These are phyloP conservation scores for Blennius ocellaris DNA, from an alignment of 2,113 vertebrate species.

Conservation along the genomic window DNA sequence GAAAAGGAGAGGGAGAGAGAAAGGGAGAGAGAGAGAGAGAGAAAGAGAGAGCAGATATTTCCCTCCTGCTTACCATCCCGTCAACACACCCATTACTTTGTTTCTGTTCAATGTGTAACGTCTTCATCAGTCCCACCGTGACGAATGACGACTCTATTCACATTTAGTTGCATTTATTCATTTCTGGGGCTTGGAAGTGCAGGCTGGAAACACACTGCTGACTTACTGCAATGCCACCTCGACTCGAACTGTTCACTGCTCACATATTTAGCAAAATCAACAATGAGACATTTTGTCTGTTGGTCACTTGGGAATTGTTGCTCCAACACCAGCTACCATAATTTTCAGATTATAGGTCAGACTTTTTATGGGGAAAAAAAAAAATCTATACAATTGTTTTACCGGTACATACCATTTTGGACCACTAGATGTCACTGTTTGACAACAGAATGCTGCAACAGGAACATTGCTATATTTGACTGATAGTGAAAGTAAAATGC, in stretches of 20 bases:
- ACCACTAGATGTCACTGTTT: too few species aligned
- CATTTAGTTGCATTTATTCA: background rate
- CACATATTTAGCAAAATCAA: background rate
- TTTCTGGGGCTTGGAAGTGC: background rate
- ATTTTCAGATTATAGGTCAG: too few species aligned
- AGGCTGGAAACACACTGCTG: background rate
- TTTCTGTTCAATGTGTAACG: slow-evolving; percentile 5
- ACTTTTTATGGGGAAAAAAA: too few species aligned
- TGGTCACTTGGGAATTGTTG: background rate
- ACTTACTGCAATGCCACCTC: background rate
- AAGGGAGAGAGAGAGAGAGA: background rate
- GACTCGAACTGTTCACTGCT: background rate
- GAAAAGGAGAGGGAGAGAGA: background rate
- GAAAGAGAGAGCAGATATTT: slow-evolving; percentile 2
- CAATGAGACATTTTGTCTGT: background rate
- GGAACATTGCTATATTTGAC: too few species aligned
- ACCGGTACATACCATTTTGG: too few species aligned
- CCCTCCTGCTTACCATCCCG: slow-evolving; percentile 25
- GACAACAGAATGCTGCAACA: too few species aligned
- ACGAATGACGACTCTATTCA: background rate
- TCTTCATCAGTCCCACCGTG: background rate
- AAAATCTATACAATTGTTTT: too few species aligned
- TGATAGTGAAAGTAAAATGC: too few species aligned
- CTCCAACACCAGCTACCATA: background rate
- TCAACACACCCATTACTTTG: slow-evolving; percentile 30